Percentiles rank a stretch among this genome's conserved stretches.
These are phyloP conservation scores for Gymnoscopelus microlampas DNA, from an alignment of 2,797 vertebrate species.

Conservation along the genomic window DNA sequence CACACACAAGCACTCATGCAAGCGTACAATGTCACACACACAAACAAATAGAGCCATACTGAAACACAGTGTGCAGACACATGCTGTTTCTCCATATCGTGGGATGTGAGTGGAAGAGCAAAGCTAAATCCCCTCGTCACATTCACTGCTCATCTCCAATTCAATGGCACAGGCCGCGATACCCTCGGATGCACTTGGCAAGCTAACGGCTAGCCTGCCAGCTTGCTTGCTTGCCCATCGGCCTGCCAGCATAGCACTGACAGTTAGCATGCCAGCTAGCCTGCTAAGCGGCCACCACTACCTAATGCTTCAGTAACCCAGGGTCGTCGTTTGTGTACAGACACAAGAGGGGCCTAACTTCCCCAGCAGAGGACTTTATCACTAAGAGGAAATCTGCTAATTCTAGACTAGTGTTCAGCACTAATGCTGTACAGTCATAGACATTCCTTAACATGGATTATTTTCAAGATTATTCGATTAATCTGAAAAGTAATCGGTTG, in stretches of 20 bases:
- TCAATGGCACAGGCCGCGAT: constrained; percentile 65
- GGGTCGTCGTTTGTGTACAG: constrained; percentile 25
- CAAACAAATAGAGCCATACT: not conserved
- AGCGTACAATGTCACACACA: not conserved
- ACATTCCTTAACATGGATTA: constrained; percentile 11
- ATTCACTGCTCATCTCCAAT: constrained; percentile 74
- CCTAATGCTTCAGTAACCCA: constrained; percentile 65
- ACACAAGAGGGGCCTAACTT: constrained; percentile 26
- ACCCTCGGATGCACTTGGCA: constrained; percentile 77
- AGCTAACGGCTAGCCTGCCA: constrained; percentile 69
- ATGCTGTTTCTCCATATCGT: constrained; percentile 48
- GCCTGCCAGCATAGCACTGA: constrained; percentile 59
- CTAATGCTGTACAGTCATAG: not conserved
- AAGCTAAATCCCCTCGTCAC: constrained; percentile 71
- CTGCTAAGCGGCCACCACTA: constrained; percentile 59
- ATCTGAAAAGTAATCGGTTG: too few relatives aligned
- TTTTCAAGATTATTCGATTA: not conserved
- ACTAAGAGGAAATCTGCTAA: constrained; percentile 14
- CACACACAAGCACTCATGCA: constrained; percentile 44
- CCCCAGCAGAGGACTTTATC: constrained; percentile 19
- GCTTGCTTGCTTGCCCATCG: constrained; percentile 54
- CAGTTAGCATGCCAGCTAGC: constrained; percentile 75
- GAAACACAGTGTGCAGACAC: not conserved
- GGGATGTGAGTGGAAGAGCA: constrained; percentile 65
- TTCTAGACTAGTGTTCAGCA: too few relatives aligned